A percentile compares a stretch with the other conserved stretches of the same genome.
phyloP scores from a whole-genome alignment of 2,113 vertebrate genomes.

The Cyanoramphus novaezelandiae region DNA sequence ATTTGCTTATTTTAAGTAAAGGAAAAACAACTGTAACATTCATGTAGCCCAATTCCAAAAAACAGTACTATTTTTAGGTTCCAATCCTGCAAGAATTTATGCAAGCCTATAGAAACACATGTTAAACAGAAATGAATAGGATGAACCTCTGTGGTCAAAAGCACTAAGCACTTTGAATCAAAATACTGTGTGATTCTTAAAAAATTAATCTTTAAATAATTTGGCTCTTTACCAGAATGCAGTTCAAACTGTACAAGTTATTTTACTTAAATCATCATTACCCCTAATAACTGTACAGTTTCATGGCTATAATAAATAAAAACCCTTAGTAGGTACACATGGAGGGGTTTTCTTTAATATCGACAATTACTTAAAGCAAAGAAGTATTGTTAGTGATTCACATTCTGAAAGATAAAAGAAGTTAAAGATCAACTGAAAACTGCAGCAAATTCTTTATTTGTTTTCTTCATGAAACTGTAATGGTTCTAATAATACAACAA shows the following conservation, averaged over 20 bases:
- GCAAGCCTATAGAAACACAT: neutral
- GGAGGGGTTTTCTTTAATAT: neutral
- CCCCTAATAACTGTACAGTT: neutral
- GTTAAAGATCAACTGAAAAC: neutral
- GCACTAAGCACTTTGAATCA: neutral
- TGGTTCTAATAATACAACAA: neutral
- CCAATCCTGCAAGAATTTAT: neutral
- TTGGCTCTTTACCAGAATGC: neutral
- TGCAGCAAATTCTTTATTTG: accelerated
- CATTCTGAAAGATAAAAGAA: neutral
- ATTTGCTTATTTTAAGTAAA: neutral
- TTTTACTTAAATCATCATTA: neutral
- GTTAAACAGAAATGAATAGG: neutral
- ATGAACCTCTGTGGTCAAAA: neutral
- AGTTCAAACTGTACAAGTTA: neutral
- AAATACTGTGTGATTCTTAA: neutral
- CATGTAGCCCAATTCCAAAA: accelerated
- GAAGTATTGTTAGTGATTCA: neutral
- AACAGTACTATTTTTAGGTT: neutral
- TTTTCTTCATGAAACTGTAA: neutral
- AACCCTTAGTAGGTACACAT: neutral
- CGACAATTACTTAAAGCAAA: neutral
- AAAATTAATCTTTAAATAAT: neutral
- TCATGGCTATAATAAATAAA: neutral
- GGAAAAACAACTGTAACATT: neutral